Percentiles rank a stretch among this genome's conserved stretches.
Conservation (phyloP, 2,113 vertebrate species). For the Brachionichthys hirsutus region DNA sequence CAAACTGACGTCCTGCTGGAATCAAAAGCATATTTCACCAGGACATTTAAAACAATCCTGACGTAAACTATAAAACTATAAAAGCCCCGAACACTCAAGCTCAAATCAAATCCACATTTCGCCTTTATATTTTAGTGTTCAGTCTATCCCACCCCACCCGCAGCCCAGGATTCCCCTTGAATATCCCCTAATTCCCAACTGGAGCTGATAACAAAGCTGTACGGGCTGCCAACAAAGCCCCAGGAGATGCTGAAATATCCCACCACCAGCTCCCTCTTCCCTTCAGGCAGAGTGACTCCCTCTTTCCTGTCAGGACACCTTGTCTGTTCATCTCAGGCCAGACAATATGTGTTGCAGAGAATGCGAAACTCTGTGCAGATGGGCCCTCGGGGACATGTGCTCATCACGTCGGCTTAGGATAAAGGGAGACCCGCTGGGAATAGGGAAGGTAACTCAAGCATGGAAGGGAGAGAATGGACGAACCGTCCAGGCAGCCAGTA, state of each 20-base stretch:
- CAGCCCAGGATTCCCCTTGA: slow-evolving; percentile 48
- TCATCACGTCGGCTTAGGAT: slow-evolving; percentile 51
- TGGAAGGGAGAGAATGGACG: slow-evolving; percentile 40
- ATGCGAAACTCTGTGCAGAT: slow-evolving; percentile 57
- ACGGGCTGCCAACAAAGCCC: slow-evolving; percentile 61
- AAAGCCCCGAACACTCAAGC: slow-evolving; percentile 1
- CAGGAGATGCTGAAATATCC: slow-evolving; percentile 60
- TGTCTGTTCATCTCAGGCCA: slow-evolving; percentile 62
- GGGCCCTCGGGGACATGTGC: slow-evolving; percentile 58
- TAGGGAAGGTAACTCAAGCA: slow-evolving; percentile 54
- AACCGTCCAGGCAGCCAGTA: slow-evolving; percentile 22
- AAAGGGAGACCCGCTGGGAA: slow-evolving; percentile 29
- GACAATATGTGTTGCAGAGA: slow-evolving; percentile 60
- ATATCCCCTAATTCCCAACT: slow-evolving; percentile 54
- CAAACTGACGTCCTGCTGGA: slow-evolving; percentile 1
- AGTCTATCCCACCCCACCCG: slow-evolving; percentile 22
- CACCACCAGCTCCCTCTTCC: slow-evolving; percentile 40
- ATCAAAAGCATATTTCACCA: slow-evolving; percentile 28
- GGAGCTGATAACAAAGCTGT: slow-evolving; percentile 60
- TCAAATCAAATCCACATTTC: slow-evolving; percentile 53
- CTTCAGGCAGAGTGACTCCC: slow-evolving; percentile 50
- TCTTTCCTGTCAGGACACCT: slow-evolving; percentile 53
- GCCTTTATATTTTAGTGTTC: slow-evolving; percentile 21
- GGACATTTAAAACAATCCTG: neutral
- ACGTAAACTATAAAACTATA: slow-evolving; percentile 20